phyloP scores from a whole-genome alignment of 1,140 invertebrate species.

The Drosophila azteca region DNA sequence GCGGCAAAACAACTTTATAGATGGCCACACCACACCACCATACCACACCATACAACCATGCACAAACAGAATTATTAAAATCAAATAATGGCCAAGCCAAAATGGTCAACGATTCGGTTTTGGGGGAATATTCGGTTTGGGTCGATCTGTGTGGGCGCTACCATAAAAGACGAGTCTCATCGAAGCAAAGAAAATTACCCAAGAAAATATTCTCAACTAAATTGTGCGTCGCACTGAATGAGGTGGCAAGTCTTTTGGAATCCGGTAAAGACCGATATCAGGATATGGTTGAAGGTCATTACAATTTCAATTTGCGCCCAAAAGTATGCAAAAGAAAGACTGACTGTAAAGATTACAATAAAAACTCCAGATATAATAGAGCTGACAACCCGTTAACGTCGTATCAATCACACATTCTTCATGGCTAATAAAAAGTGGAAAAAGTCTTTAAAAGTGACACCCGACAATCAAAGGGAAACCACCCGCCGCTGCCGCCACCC shows the following conservation, averaged over 20 bases:
- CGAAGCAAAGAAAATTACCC: conserved; percentile 3
- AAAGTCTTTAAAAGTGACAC: conserved; percentile 63
- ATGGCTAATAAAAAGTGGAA: conserved; percentile 59
- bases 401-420: conserved; percentile 59
- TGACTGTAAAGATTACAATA: too few relatives aligned
- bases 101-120: conserved; percentile 26
- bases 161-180: conserved; percentile 5
- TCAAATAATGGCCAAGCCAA: conserved; percentile 50
- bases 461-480: conserved; percentile 30
- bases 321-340: neutral
- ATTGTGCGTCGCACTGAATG: neutral
- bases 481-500: neutral
- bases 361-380: too few relatives aligned
- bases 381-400: neutral
- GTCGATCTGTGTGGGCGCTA: conserved; percentile 60
- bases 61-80: conserved; percentile 59
- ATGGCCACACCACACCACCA: conserved; percentile 2
- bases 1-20: conserved; percentile 53
- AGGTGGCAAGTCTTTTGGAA: neutral
- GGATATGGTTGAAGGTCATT: too few relatives aligned
- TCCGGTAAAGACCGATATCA: too few relatives aligned
- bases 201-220: conserved; percentile 15
- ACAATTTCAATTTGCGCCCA: neutral
- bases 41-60: conserved; percentile 10
- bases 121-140: conserved; percentile 36